Conservation (phyloP, 1,140 invertebrate species). For the Drosophila kikkawai region DNA sequence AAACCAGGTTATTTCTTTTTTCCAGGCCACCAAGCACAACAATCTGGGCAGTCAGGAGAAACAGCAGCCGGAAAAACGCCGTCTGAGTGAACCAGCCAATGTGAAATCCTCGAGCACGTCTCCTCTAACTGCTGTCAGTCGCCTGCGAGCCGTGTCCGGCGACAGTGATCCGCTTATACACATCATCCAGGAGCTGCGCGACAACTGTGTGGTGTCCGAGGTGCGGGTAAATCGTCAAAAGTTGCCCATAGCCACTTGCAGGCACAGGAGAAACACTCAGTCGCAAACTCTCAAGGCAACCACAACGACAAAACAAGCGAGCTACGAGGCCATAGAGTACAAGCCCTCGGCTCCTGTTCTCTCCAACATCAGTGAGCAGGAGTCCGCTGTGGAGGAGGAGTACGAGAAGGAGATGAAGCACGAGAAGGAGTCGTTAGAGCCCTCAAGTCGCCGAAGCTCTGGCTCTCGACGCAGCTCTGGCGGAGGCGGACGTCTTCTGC, state of each 20-base stretch:
- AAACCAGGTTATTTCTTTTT: background rate
- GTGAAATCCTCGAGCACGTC: slow-evolving; percentile 11
- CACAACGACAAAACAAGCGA: slow-evolving; percentile 10
- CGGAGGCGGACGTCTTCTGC: slow-evolving; percentile 58
- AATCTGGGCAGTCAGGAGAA: slow-evolving; percentile 34
- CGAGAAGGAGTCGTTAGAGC: slow-evolving; percentile 14
- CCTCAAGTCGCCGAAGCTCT: slow-evolving; percentile 10
- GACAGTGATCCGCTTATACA: slow-evolving; percentile 78
- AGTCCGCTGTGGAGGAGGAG: slow-evolving; percentile 53
- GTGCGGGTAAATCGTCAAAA: slow-evolving; percentile 76
- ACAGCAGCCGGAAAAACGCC: slow-evolving; percentile 26
- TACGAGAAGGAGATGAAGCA: slow-evolving; percentile 13
- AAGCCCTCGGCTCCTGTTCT: slow-evolving; percentile 55
- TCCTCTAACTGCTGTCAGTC: slow-evolving; percentile 67
- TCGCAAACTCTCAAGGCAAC: background rate
- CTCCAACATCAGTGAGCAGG: slow-evolving; percentile 71
- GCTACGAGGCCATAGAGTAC: slow-evolving; percentile 37
- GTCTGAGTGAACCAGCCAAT: slow-evolving; percentile 14
- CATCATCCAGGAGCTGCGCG: slow-evolving; percentile 79
- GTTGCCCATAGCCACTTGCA: slow-evolving; percentile 23
- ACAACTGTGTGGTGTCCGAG: slow-evolving; percentile 81
- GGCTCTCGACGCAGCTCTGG: slow-evolving; percentile 53
- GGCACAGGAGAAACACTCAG: background rate
- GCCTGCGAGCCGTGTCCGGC: slow-evolving; percentile 40
- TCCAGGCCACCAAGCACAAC: slow-evolving; percentile 45